Evolutionary conservation across 64 coral and sea anemone genomes (phyloP).

Genomic region (Pachyseris speciosa): DNA sequence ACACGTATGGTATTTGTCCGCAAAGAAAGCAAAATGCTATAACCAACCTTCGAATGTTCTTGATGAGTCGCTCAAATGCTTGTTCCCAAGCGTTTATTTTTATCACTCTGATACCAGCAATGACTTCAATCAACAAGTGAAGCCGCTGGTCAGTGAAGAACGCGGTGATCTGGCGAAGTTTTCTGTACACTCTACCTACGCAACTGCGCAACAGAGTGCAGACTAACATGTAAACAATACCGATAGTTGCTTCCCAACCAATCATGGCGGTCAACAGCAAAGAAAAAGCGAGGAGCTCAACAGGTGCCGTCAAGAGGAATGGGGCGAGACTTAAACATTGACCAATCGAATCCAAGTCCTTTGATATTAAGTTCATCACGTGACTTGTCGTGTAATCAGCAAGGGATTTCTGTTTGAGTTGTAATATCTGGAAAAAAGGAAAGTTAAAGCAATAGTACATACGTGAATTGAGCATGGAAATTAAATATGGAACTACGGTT

Average conservation of each 20-base stretch:
- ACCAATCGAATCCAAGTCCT: slow-evolving; percentile 66
- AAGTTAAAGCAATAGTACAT: too few species aligned
- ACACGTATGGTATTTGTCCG: background rate
- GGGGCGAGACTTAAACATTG: slow-evolving; percentile 41
- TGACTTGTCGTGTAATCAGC: slow-evolving; percentile 45
- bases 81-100: slow-evolving; percentile 66
- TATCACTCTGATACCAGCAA: slow-evolving; percentile 59
- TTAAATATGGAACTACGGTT: background rate
- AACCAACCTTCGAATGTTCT: slow-evolving; percentile 64
- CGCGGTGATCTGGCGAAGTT: slow-evolving; percentile 30
- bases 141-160: slow-evolving; percentile 58
- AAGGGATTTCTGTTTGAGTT: slow-evolving; percentile 29
- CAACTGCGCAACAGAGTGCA: slow-evolving; percentile 42
- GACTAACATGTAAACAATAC: slow-evolving; percentile 52
- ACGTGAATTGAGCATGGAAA: too few species aligned
- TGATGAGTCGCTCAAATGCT: slow-evolving; percentile 37
- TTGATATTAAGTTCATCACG: slow-evolving; percentile 73
- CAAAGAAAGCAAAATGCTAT: background rate
- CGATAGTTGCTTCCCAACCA: slow-evolving; percentile 61
- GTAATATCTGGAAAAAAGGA: slow-evolving; percentile 25
- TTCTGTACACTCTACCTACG: slow-evolving; percentile 31
- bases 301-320: slow-evolving; percentile 59
- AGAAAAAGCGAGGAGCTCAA: slow-evolving; percentile 60
- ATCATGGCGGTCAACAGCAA: slow-evolving; percentile 50
- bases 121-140: slow-evolving; percentile 42